A percentile compares a stretch with the other conserved stretches of the same genome.
These are phyloP conservation scores for Cyanoramphus novaezelandiae DNA, from an alignment of 2,113 vertebrate genomes.

Conservation along the genomic window DNA sequence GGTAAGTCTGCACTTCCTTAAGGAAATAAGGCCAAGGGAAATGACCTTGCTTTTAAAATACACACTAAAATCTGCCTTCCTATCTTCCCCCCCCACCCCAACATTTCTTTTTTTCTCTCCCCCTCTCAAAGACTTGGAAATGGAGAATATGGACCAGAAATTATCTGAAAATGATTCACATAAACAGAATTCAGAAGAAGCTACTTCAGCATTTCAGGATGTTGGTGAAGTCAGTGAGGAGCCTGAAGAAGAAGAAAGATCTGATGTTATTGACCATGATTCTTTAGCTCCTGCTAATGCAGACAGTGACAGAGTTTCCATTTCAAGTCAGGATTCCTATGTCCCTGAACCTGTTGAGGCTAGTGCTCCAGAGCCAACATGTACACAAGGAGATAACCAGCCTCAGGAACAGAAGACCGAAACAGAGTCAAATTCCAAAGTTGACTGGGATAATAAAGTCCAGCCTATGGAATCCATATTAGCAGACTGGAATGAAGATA, in stretches of 20 bases:
- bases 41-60: not conserved
- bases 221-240: not conserved
- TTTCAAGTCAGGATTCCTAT: conserved; percentile 30
- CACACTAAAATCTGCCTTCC: not conserved
- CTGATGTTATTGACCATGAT: conserved; percentile 1
- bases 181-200: conserved; percentile 59
- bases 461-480: conserved; percentile 90
- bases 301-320: not conserved
- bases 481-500: conserved; percentile 97
- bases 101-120: not conserved
- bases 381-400: conserved; percentile 65
- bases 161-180: conserved; percentile 73
- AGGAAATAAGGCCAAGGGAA: not conserved
- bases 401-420: conserved; percentile 71
- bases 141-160: conserved; percentile 74
- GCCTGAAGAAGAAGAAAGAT: conserved; percentile 34
- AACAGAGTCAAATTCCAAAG: conserved; percentile 65
- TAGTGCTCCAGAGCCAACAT: conserved; percentile 37
- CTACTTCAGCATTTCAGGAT: conserved; percentile 57
- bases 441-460: conserved; percentile 74
- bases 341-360: conserved; percentile 16
- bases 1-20: not conserved
- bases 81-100: not conserved
- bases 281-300: not conserved
- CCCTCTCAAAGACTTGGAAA: conserved; percentile 74